Base-by-base conservation (phyloP, 2,797 vertebrate species). In the Trematomus bernacchii region DNA sequence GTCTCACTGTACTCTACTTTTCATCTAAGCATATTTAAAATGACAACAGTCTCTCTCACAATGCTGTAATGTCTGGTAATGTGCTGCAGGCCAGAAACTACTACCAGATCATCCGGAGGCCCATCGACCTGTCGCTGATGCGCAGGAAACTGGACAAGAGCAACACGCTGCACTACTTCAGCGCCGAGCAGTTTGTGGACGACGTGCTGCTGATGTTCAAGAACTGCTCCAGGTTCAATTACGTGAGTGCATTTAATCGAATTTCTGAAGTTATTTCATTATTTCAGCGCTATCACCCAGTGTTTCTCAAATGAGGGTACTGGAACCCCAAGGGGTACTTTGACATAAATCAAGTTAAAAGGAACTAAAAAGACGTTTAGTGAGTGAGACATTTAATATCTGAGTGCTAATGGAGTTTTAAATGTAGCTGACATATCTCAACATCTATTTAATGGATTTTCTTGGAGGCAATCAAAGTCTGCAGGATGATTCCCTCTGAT, bases 221-320 rank as follows among this genome's bases (percentile, higher is more conserved):
- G 94, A 99, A 99, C 91, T 99, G 98, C 50, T 97, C 96, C 15
- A 98, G 97, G 59, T 99, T 99, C 90, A 99, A 99, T 83, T 99
- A 99, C 9, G 98, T 99, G 65, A 79, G 63, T 23, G 0, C 51
- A 27, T 48, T 70, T 77, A 70, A 73, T 67, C 57, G 46, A 10
- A 80, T 80, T 64, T 73, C 46, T 66, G 12, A 12, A 23, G 30
- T 55, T 57, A 80, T 15, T 50, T 10, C 61, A 74, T 81, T 37
- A 77, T 71, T 73, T 47, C 76, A 37, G 33, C 7, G 33, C 33
- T 9, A 33, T 37, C 6, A 37, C 1, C 33, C 33, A 37, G 33
- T 1, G 33, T 37, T 2, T 37, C 33, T 37, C 7, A 37, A 37
- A 37, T 37, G 33, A 9, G 33, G 33, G 6, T 37, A 37, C 33